Percentiles rank a stretch among this genome's conserved stretches.
Conservation (phyloP, 2,797 vertebrate genomes). For the Clarias platycephalus region DNA sequence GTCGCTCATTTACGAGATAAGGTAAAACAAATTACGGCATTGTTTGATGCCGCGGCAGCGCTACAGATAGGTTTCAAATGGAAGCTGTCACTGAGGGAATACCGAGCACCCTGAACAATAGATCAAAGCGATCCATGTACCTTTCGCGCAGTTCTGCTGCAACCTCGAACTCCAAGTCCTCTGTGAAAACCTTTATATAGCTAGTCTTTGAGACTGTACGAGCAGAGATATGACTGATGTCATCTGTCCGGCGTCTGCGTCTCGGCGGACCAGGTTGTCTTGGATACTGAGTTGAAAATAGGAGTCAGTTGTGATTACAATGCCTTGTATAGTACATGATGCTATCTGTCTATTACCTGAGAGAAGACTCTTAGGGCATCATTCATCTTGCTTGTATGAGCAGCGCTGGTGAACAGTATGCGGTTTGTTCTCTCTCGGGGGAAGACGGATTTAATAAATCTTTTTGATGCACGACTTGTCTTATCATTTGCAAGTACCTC, state of each 20-base stretch:
- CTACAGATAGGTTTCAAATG: slow-evolving; percentile 57
- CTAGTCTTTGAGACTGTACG: slow-evolving; percentile 33
- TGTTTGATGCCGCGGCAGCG: slow-evolving; percentile 54
- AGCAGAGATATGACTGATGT: slow-evolving; percentile 52
- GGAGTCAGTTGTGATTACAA: slow-evolving; percentile 56
- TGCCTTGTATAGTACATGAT: slow-evolving; percentile 50
- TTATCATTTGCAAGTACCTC: slow-evolving; percentile 48
- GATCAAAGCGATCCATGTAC: slow-evolving; percentile 52
- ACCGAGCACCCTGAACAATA: slow-evolving; percentile 52
- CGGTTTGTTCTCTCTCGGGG: slow-evolving; percentile 48
- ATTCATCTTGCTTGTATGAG: slow-evolving; percentile 56
- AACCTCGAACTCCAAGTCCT: slow-evolving; percentile 41
- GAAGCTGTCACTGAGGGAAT: slow-evolving; percentile 54
- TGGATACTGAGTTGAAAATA: slow-evolving; percentile 45
- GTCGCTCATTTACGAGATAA: slow-evolving; percentile 59
- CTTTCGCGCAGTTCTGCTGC: slow-evolving; percentile 30
- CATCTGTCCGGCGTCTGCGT: slow-evolving; percentile 38
- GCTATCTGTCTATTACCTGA: slow-evolving; percentile 52
- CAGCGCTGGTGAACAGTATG: slow-evolving; percentile 42
- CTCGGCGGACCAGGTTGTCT: slow-evolving; percentile 35
- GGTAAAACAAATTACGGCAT: slow-evolving; percentile 58
- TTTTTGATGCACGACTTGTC: slow-evolving; percentile 53
- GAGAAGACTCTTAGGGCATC: slow-evolving; percentile 45
- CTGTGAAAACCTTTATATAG: slow-evolving; percentile 41
- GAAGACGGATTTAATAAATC: slow-evolving; percentile 57